Percentiles rank a stretch among this genome's conserved stretches.
Evolutionary conservation across 1,140 invertebrate genomes (phyloP).

Genomic region (Orchesella cincta): DNA sequence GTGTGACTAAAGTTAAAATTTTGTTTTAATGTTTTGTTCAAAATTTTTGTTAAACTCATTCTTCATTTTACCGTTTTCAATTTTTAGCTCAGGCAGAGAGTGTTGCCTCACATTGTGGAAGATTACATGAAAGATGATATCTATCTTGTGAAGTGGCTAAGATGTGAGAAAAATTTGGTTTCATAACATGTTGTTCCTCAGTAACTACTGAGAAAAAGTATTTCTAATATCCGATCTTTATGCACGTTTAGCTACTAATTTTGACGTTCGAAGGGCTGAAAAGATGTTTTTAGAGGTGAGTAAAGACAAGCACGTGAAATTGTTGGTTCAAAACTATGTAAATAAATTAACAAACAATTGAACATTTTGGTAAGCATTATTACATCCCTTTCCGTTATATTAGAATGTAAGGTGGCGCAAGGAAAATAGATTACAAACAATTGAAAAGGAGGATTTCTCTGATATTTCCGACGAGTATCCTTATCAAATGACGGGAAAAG

Average conservation of each 20-base stretch:
- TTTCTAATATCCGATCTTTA: background rate
- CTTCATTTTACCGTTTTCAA: background rate
- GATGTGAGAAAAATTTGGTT: background rate
- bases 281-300: background rate
- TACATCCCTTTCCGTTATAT: background rate
- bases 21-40: no score
- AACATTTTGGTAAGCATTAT: slow-evolving; percentile 10
- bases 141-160: slow-evolving; percentile 14
- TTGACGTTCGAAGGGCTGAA: background rate
- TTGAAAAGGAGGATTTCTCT: slow-evolving; percentile 20
- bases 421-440: slow-evolving; percentile 3
- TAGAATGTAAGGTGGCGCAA: slow-evolving; percentile 8
- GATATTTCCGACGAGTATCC: background rate
- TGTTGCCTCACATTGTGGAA: background rate
- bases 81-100: background rate
- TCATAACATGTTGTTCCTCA: background rate
- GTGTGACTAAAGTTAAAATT: background rate
- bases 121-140: slow-evolving; percentile 13
- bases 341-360: no score
- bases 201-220: no score
- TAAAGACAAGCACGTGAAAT: no score
- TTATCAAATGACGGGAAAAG: background rate
- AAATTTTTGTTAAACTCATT: background rate
- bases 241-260: slow-evolving; percentile 16
- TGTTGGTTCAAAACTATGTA: no score